Percentiles rank a stretch among this genome's conserved stretches.
phyloP scores from a whole-genome alignment of 2,888 invertebrate genomes.

The Lepidonotus clava region DNA sequence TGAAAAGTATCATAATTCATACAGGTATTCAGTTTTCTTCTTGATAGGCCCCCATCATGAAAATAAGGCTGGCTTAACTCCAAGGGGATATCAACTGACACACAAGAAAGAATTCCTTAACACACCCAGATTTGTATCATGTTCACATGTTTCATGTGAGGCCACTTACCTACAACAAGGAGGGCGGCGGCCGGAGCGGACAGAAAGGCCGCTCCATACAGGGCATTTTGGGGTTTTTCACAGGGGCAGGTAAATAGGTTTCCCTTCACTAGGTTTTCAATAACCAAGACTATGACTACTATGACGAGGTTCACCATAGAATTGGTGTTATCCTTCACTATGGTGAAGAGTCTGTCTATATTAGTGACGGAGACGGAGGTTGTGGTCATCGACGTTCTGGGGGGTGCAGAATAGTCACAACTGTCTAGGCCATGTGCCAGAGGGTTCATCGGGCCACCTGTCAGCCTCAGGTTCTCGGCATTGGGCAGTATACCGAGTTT shows the following conservation, averaged over 20 bases:
- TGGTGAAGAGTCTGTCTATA: not conserved
- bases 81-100: too few relatives aligned
- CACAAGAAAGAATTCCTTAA: too few relatives aligned
- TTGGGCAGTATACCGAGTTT: slow-evolving; percentile 31
- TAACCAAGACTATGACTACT: not conserved
- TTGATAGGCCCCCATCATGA: too few relatives aligned
- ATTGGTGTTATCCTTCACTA: slow-evolving; percentile 18
- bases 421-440: not conserved
- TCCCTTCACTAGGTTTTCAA: slow-evolving; percentile 26
- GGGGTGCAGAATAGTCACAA: not conserved
- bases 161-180: slow-evolving; percentile 36
- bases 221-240: not conserved
- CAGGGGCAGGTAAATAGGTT: slow-evolving; percentile 38
- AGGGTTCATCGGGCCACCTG: not conserved
- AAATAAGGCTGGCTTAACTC: too few relatives aligned
- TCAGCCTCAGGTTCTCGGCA: not conserved
- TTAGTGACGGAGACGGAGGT: too few relatives aligned
- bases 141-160: too few relatives aligned
- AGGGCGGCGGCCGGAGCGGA: slow-evolving; percentile 6
- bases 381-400: not conserved
- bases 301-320: slow-evolving; percentile 33
- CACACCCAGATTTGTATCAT: too few relatives aligned
- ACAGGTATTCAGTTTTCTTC: too few relatives aligned
- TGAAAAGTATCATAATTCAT: too few relatives aligned
- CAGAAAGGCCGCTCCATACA: not conserved